These are phyloP conservation scores for Lithophane ornitopus DNA, from an alignment of 2,888 invertebrate species.

Conservation along the genomic window DNA sequence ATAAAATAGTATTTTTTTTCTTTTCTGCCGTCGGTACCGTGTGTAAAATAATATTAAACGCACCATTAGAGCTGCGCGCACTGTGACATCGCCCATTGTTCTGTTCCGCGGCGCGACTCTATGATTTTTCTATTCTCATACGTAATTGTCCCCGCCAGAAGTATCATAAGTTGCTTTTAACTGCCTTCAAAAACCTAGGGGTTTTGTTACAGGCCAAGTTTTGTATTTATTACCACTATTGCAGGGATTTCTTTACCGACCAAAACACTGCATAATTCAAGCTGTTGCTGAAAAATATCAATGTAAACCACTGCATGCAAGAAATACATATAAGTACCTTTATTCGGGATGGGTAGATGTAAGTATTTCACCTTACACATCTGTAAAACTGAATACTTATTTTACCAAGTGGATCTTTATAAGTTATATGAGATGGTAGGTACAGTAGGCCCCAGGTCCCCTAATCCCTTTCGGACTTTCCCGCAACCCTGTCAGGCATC, in stretches of 20 bases:
- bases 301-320: neutral
- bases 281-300: neutral
- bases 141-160: slow-evolving; percentile 55
- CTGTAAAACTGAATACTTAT: neutral
- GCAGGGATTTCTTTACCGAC: neutral
- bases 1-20: slow-evolving; percentile 1
- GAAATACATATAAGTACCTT: neutral
- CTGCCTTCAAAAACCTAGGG: slow-evolving; percentile 13
- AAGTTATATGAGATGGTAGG: too few relatives aligned
- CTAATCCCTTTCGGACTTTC: too few relatives aligned
- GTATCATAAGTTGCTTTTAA: slow-evolving; percentile 30
- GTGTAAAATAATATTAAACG: slow-evolving; percentile 85
- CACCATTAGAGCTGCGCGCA: slow-evolving; percentile 82
- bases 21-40: slow-evolving; percentile 65
- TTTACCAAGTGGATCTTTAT: neutral
- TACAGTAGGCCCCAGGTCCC: neutral
- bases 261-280: neutral
- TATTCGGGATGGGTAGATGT: neutral
- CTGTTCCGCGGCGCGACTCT: slow-evolving; percentile 73
- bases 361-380: neutral
- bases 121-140: slow-evolving; percentile 64
- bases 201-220: neutral
- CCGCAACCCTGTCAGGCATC: too few relatives aligned
- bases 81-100: slow-evolving; percentile 85
- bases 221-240: neutral